phyloP scores from a whole-genome alignment of 1,140 invertebrate genomes.

The Coptotermes formosanus region DNA sequence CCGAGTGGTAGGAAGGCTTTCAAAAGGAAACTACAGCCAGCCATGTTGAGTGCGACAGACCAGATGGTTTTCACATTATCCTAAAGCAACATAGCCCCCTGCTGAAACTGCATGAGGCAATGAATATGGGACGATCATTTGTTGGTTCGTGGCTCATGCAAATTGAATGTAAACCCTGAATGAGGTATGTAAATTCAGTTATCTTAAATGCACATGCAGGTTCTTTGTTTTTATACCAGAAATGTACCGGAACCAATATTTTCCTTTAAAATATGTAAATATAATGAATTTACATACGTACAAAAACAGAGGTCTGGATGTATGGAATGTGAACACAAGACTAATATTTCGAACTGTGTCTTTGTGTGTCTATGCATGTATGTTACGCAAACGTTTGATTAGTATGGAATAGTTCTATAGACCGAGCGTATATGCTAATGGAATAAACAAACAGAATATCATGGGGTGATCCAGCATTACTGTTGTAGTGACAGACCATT shows the following conservation, averaged over 20 bases:
- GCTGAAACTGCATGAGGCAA: background rate
- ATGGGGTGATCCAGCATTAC: no score
- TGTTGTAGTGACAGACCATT: no score
- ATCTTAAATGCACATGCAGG: background rate
- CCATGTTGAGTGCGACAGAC: background rate
- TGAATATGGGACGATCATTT: background rate
- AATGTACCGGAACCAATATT: background rate
- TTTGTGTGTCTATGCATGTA: background rate
- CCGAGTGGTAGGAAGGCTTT: background rate
- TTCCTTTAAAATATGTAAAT: background rate
- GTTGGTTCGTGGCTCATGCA: background rate
- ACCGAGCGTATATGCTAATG: no score
- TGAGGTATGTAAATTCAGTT: background rate
- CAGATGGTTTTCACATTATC: slow-evolving; percentile 16
- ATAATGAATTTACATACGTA: background rate
- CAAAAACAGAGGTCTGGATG: background rate
- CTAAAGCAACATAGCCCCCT: background rate
- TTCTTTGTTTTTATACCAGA: background rate
- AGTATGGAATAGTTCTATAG: no score
- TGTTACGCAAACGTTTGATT: background rate
- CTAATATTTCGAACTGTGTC: background rate
- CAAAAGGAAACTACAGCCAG: background rate
- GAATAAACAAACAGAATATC: no score
- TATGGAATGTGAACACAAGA: background rate
- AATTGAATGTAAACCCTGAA: background rate